A percentile compares a stretch with the other conserved stretches of the same genome.
phyloP scores from a whole-genome alignment of 2,888 invertebrate genomes.

The Caenorhabditis afra region DNA sequence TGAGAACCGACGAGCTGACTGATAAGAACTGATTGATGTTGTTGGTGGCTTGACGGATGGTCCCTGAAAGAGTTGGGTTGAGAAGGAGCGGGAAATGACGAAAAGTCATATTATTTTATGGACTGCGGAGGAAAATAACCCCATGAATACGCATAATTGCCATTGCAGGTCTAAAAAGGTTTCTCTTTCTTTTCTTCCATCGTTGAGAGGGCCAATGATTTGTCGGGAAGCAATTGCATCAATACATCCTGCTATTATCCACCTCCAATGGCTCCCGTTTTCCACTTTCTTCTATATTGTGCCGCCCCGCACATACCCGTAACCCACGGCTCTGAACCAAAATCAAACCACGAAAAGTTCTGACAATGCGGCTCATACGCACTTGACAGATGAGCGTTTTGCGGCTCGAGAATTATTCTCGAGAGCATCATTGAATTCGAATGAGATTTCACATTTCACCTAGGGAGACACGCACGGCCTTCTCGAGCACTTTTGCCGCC shows the following conservation, averaged over 20 bases:
- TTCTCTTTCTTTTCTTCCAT: slow-evolving; percentile 30
- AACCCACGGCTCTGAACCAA: background rate
- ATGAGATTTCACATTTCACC: slow-evolving; percentile 62
- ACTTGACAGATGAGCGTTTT: slow-evolving; percentile 52
- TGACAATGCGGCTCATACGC: slow-evolving; percentile 18
- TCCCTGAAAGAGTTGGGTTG: too few species aligned
- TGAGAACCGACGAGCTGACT: background rate
- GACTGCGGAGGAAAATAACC: background rate
- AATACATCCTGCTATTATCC: slow-evolving; percentile 59
- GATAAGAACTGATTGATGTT: too few species aligned
- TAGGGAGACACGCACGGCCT: slow-evolving; percentile 51
- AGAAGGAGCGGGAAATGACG: background rate
- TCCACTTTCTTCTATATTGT: slow-evolving; percentile 46
- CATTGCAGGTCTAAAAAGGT: slow-evolving; percentile 50
- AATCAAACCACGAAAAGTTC: slow-evolving; percentile 53
- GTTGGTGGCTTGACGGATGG: too few species aligned
- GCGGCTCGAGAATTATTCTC: slow-evolving; percentile 44
- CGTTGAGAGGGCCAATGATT: slow-evolving; percentile 50
- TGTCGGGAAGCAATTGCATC: slow-evolving; percentile 60
- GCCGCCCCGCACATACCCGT: background rate
- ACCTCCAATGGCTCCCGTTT: slow-evolving; percentile 25
- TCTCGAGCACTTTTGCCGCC: slow-evolving; percentile 51
- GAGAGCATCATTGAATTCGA: slow-evolving; percentile 63
- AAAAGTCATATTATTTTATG: slow-evolving; percentile 26
- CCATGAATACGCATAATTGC: slow-evolving; percentile 41